phyloP scores from a whole-genome alignment of 1,140 invertebrate genomes.

The Neotoxoptera formosana region DNA sequence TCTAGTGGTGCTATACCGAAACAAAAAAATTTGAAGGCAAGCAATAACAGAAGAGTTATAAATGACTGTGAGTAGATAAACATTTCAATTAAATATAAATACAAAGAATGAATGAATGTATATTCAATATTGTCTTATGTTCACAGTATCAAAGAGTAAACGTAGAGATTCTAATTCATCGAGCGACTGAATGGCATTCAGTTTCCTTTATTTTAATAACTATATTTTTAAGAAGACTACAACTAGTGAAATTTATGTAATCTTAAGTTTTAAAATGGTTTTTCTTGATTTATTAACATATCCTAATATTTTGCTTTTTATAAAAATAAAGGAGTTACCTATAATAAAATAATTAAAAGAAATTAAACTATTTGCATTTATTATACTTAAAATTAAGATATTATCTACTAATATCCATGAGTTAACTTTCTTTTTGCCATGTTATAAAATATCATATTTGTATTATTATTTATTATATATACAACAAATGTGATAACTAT shows the following conservation, averaged over 20 bases:
- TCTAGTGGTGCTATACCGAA: slow-evolving; percentile 53
- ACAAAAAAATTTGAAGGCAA: not conserved
- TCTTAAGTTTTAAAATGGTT: not conserved
- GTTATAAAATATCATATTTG: not conserved
- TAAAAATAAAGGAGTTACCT: not conserved
- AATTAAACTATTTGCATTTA: not conserved
- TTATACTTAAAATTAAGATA: not conserved
- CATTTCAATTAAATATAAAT: not conserved
- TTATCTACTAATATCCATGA: not conserved
- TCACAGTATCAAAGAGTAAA: slow-evolving; percentile 20
- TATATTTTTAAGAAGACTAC: slow-evolving; percentile 19
- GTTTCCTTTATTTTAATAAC: not conserved
- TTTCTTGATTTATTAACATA: not conserved
- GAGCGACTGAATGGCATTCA: not conserved
- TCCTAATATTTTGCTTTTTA: not conserved
- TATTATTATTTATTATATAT: slow-evolving; percentile 5
- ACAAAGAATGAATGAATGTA: not conserved
- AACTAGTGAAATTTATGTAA: not conserved
- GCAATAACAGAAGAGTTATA: slow-evolving; percentile 14
- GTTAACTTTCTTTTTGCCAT: not conserved
- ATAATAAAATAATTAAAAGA: not conserved
- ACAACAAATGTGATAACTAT: not conserved
- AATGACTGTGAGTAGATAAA: slow-evolving; percentile 45
- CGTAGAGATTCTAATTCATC: slow-evolving; percentile 39
- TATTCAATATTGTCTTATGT: not conserved